Base-by-base conservation (phyloP, 2,888 invertebrate genomes). In the Zelleria hepariella region DNA sequence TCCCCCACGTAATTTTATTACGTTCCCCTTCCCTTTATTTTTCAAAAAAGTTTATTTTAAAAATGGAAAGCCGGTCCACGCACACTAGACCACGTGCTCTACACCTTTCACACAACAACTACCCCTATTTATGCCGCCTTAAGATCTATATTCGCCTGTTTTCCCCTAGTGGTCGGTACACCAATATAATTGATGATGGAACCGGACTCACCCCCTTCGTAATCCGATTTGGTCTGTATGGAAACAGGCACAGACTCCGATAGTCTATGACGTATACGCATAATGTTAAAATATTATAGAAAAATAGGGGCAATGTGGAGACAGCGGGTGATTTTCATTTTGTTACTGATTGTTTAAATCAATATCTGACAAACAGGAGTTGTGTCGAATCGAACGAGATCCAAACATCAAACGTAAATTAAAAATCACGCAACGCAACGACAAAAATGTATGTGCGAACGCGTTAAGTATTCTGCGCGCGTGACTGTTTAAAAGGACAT, bases 151-250 rank as follows among this genome's bases (percentile, higher is more conserved):
- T 10, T 42, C 10, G 32, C 2, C 15, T 42, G 32, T 42, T 15
- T 15, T 42, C 5, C 2, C 15, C 15, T 10, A 15, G 10, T 42
- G 32, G 32, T 70, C 75, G 75, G 73, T 73, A 79, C 78, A 75
- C 73, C 72, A 78, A 77, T 77, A 86, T 87, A 85, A 86, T 86
- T 86, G 83, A 85, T 83, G 82, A 71, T 74, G 70, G 68, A 68
- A 74, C 74, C 69, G 77, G 77, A 77, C 74, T 74, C 82, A 77
- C 75, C 79, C 79, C 82, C 76, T 80, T 80, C 70, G 65, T 82
- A 82, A 85, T 84, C 82, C 71, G 73, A 69, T 76, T 59, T 21
- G 32, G 52, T 47, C 52, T 48, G 61, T 60, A 62, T 66, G 66
- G 68, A 65, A 60, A 57, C 63, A 58, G 49, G 60, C 63, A 52